Conservation (phyloP, 2,797 vertebrate genomes). For the Lophotriccus pileatus region DNA sequence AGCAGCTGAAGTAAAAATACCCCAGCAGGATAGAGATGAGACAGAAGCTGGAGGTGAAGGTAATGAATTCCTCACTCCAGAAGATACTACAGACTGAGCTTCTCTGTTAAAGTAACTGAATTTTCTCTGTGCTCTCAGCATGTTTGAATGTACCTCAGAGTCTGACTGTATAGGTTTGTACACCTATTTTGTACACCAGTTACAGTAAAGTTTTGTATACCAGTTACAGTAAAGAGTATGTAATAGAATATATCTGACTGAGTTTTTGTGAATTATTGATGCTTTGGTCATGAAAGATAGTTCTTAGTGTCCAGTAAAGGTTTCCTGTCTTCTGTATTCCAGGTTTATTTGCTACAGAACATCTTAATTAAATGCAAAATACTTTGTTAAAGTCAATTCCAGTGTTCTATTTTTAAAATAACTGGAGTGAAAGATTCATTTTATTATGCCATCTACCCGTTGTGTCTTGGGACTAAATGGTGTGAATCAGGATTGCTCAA, state of each 20-base stretch:
- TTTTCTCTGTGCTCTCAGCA: not conserved
- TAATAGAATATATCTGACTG: not conserved
- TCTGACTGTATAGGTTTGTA: not conserved
- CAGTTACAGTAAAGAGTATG: not conserved
- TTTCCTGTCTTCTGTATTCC: constrained; percentile 4
- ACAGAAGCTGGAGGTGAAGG: not conserved
- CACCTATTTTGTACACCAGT: not conserved
- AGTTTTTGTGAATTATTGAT: constrained; percentile 50
- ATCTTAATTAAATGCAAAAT: constrained; percentile 21
- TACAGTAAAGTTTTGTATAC: not conserved
- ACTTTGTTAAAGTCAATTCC: not conserved
- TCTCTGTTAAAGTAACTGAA: not conserved
- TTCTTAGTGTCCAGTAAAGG: not conserved
- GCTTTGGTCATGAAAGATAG: not conserved
- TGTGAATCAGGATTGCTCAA: not conserved
- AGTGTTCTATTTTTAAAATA: not conserved
- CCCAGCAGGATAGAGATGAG: not conserved
- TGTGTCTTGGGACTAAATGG: not conserved
- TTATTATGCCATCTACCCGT: not conserved
- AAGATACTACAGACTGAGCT: not conserved
- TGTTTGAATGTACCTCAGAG: not conserved
- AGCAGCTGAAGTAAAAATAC: not conserved
- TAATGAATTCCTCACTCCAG: not conserved
- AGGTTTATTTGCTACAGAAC: not conserved
- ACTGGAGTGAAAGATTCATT: not conserved